A percentile compares a stretch with the other conserved stretches of the same genome.
Evolutionary conservation across 2,888 invertebrate species (phyloP).

Genomic region (Aproaerema taeniolella): DNA sequence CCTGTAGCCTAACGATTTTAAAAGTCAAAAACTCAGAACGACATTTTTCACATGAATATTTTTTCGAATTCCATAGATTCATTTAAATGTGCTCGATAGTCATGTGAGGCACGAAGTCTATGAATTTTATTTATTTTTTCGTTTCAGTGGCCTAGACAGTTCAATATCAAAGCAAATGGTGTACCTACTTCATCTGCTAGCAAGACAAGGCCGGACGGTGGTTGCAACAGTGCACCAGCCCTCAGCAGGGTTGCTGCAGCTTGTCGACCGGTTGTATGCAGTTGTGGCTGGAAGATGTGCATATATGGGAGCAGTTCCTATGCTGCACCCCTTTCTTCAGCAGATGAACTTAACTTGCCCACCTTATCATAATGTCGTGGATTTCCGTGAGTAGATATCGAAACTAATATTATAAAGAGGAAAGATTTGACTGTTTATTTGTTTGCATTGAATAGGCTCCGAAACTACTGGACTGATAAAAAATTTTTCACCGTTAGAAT

Average conservation of each 20-base stretch:
- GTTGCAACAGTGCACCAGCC: conserved; percentile 96
- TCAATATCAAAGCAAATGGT: conserved; percentile 90
- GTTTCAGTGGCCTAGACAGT: conserved; percentile 62
- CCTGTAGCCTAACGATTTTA: too few species aligned
- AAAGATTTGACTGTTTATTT: too few species aligned
- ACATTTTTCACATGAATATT: too few species aligned
- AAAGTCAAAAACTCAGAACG: too few species aligned
- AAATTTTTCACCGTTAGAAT: too few species aligned
- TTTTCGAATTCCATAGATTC: too few species aligned
- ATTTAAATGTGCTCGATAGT: too few species aligned
- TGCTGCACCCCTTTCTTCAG: conserved; percentile 86
- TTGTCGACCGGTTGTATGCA: conserved; percentile 93
- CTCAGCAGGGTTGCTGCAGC: conserved; percentile 88
- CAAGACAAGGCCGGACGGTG: conserved; percentile 89
- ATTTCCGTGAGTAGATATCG: conserved; percentile 89
- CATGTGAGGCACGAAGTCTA: too few species aligned
- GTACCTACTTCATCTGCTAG: conserved; percentile 86
- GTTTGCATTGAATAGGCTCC: too few species aligned
- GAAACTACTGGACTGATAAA: too few species aligned
- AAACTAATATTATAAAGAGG: too few species aligned
- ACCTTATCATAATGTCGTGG: conserved; percentile 93
- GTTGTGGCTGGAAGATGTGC: conserved; percentile 88
- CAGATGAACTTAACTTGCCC: conserved; percentile 87
- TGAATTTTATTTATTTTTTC: too few species aligned
- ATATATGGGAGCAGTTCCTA: conserved; percentile 86